A percentile compares a stretch with the other conserved stretches of the same genome.
Evolutionary conservation across 1,140 invertebrate genomes (phyloP).

Genomic region (Pentalonia nigronervosa): DNA sequence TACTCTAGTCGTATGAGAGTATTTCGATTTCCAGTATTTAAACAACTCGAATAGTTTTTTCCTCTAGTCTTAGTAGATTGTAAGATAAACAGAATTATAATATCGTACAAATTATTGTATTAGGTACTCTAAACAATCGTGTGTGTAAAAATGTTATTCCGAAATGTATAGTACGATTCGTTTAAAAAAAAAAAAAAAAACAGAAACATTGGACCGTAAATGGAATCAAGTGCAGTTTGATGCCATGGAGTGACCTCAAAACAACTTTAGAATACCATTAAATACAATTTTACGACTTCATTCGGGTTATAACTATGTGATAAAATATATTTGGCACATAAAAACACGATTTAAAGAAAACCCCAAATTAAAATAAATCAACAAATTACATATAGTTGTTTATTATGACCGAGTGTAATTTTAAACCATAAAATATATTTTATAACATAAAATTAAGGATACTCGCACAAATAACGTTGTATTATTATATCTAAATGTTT

Average conservation of each 20-base stretch:
- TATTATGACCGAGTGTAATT: background rate
- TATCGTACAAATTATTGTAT: background rate
- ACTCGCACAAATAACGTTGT: background rate
- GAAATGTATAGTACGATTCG: background rate
- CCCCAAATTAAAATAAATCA: constrained; percentile 24
- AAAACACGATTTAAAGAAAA: constrained; percentile 1
- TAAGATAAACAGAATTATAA: background rate
- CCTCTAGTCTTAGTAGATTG: background rate
- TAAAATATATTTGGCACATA: constrained; percentile 5
- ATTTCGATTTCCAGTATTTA: background rate
- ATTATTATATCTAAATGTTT: background rate
- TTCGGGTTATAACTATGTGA: constrained; percentile 12
- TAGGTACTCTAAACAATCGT: background rate
- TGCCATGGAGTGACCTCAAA: constrained; percentile 9
- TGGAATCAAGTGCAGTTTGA: constrained; percentile 27
- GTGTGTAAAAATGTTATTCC: background rate
- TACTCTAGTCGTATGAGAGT: too few relatives aligned
- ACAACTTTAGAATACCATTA: constrained; percentile 20
- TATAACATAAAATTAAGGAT: background rate
- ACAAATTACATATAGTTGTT: constrained; percentile 19
- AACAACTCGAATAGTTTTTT: background rate
- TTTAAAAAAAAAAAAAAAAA: background rate
- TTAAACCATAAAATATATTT: constrained; percentile 26
- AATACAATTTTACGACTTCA: constrained; percentile 33
- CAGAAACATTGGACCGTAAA: background rate